Evolutionary conservation across 2,888 invertebrate genomes (phyloP).

Genomic region (Hirudinaria manillensis): DNA sequence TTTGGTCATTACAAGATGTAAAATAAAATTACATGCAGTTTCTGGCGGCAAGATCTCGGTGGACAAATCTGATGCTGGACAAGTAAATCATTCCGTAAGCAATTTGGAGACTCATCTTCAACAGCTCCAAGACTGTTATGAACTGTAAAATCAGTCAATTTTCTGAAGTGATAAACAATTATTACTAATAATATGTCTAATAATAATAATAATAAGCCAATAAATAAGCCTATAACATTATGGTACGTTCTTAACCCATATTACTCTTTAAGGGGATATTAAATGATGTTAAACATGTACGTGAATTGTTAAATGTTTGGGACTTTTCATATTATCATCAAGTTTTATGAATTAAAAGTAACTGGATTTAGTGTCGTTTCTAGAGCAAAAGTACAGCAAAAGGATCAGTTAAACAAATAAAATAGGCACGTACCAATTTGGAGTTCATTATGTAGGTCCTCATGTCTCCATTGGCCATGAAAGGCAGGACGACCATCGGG

Average conservation of each 20-base stretch:
- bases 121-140: constrained; percentile 47
- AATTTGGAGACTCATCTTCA: constrained; percentile 48
- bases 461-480: constrained; percentile 56
- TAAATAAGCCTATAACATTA: background rate
- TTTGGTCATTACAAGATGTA: background rate
- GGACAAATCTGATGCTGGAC: constrained; percentile 45
- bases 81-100: constrained; percentile 50
- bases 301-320: too few relatives aligned
- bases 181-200: too few relatives aligned
- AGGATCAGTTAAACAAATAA: too few relatives aligned
- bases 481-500: constrained; percentile 57
- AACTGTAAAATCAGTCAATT: constrained; percentile 40
- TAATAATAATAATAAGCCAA: too few relatives aligned
- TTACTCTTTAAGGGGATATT: too few relatives aligned
- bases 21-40: constrained; percentile 57
- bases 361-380: too few relatives aligned
- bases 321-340: too few relatives aligned
- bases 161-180: too few relatives aligned
- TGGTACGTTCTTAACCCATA: too few relatives aligned
- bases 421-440: constrained; percentile 29
- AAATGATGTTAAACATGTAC: too few relatives aligned
- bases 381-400: too few relatives aligned
- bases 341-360: too few relatives aligned
- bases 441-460: constrained; percentile 52
- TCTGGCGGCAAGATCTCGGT: constrained; percentile 54